These are phyloP conservation scores for Calidris pugnax DNA, from an alignment of 2,113 vertebrate genomes.

Conservation along the genomic window DNA sequence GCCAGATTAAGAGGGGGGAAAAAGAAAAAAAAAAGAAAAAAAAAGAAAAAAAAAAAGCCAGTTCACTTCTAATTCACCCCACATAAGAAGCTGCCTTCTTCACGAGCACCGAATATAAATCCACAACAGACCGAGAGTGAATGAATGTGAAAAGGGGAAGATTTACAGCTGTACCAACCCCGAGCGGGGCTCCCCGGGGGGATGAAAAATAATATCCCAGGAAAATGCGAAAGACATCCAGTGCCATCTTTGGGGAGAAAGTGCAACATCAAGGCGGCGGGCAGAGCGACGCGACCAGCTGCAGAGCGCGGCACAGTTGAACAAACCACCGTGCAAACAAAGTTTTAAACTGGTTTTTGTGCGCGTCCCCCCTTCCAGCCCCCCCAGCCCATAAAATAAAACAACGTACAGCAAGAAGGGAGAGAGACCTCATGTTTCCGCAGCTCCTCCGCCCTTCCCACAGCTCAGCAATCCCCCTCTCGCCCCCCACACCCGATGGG, in stretches of 20 bases:
- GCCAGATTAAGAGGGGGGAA: background rate
- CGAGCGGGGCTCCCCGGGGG: background rate
- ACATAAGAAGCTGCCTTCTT: background rate
- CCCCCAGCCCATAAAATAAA: background rate
- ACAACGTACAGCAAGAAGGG: background rate
- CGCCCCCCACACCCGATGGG: background rate
- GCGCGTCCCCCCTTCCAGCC: background rate
- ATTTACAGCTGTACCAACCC: background rate
- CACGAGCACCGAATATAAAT: background rate
- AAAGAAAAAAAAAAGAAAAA: no score
- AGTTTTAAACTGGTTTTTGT: background rate
- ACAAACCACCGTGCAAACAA: background rate
- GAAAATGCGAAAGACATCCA: conserved; percentile 26
- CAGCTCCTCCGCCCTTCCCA: background rate
- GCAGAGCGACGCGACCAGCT: background rate
- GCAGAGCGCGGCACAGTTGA: background rate
- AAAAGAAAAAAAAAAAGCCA: no score
- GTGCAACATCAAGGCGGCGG: background rate
- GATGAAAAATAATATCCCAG: background rate
- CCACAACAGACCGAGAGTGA: background rate
- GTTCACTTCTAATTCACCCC: background rate
- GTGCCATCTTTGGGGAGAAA: conserved; percentile 48
- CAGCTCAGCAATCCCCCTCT: background rate
- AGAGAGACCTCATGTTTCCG: background rate
- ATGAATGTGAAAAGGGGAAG: background rate